A percentile compares a stretch with the other conserved stretches of the same genome.
These are phyloP conservation scores for Sphenopsis melanotis DNA, from an alignment of 2,797 vertebrate genomes.

Conservation along the genomic window DNA sequence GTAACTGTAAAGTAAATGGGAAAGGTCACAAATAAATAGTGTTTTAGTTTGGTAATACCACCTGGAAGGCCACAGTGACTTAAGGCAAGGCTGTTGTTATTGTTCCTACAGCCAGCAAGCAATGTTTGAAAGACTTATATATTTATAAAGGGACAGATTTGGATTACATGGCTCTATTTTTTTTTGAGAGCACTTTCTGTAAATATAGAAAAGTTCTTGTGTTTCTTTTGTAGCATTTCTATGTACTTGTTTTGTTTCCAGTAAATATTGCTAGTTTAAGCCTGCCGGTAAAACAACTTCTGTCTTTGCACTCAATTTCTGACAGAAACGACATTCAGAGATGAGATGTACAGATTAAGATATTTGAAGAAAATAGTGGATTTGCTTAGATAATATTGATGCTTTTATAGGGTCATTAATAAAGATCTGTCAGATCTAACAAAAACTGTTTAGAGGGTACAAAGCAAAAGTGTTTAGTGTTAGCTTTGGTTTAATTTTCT, in stretches of 20 bases:
- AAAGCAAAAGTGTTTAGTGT: conserved; percentile 6
- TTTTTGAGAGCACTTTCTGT: not conserved
- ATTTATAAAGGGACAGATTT: not conserved
- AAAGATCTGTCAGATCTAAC: conserved; percentile 28
- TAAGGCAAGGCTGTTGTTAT: not conserved
- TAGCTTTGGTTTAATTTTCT: conserved; percentile 9
- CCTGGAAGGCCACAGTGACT: conserved; percentile 6
- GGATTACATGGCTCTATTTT: not conserved
- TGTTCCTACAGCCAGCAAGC: not conserved
- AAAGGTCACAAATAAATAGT: conserved; percentile 64
- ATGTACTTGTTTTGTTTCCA: not conserved
- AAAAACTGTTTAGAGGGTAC: not conserved
- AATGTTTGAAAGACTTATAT: not conserved
- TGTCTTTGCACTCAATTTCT: not conserved
- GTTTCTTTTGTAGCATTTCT: not conserved
- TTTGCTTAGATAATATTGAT: conserved; percentile 49
- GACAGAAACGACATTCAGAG: not conserved
- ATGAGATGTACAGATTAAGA: not conserved
- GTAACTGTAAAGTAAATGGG: conserved; percentile 54
- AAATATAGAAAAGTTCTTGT: not conserved
- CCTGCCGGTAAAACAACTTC: not conserved
- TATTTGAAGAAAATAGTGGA: conserved; percentile 1
- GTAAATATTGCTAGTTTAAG: not conserved
- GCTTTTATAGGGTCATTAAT: conserved; percentile 24
- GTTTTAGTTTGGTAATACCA: conserved; percentile 54